Base-by-base conservation (phyloP, 2,113 vertebrate genomes). In the Oreocharis arfaki region DNA sequence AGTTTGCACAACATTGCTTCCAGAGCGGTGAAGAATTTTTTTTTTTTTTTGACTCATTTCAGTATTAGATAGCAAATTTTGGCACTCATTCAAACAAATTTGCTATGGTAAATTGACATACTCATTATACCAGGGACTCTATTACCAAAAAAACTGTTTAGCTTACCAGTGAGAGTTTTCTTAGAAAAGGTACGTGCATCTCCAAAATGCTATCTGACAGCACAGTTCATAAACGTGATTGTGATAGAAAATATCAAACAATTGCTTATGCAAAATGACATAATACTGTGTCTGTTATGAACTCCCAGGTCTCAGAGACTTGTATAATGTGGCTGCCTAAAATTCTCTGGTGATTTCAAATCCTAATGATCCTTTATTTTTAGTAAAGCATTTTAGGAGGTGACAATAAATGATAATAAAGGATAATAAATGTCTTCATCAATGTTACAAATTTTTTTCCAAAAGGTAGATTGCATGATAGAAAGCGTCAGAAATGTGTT, bases 41-140 rank as follows among this genome's bases (percentile, higher is more conserved):
- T 28, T 32, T 65, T 28, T 39, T 95, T 84, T 75, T 59, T 28
- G 11, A 80, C 85, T 93, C 13, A 92, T 91, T 97, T 96, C 59
- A 73, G 65, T 27, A 37, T 78, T 61, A 85, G 63, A 80, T 57
- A 90, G 47, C 56, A 93, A 84, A 91, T 90, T 79, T 91, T 96
- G 89, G 39, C 77, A 90, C 37, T 33, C 39, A 74, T 89, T 94
- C 82, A 96, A 96, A 92, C 17, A 82, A 68, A 93, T 84, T 89
- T 96, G 28, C 44, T 88, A 30, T 17, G n/a, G 49, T 64, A 90
- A 85, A 53, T 76, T 68, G 59, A 56, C 57, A 50, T 81, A 73
- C 33, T 86, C 75, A 57, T 91, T 91, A 86, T 75, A 87, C 4
- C 42, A 37, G 37, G 27, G 11, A 71, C 9, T 90, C 42, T 35